Evolutionary conservation across 1,140 invertebrate species (phyloP), one percentile per base, ranked within the genome.

Genomic region (Listronotus oregonensis): DNA sequence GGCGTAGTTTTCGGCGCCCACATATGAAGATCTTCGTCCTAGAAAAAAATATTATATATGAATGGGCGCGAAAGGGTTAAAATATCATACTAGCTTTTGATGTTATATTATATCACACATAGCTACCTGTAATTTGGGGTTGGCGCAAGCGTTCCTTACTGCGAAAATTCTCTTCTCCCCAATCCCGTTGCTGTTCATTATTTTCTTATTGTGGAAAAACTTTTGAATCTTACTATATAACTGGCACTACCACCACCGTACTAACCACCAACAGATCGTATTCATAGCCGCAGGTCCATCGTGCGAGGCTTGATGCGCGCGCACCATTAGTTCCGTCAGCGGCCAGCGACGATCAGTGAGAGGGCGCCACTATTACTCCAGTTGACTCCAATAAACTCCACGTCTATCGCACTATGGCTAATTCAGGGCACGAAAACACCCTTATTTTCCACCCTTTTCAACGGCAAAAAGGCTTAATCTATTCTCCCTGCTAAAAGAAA

Each of bases 11-110:
- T 40, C 39, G 39, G 39, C 2, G 2, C 39, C 39, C 39, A 40
- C 39, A 40, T 40, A 40, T 40, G 39, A 40, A 40, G 39, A 40
- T 40, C 39, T 40, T 40, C 39, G 39, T 40, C 39, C 39, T 40
- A 40, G 2, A 40, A 40, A 39, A 40, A 40, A 40, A 27, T 40
- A 40, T 40, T 40, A 40, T 40, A 40, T 40, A 40, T 3, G 39
- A n/a, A n/a, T n/a, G n/a, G n/a, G n/a, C n/a, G n/a, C n/a, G n/a
- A n/a, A n/a, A n/a, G n/a, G n/a, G n/a, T 40, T 40, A 40, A 40
- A 40, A 40, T 40, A 40, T 40, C 39, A 40, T 40, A 2, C 39
- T 40, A 40, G 39, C 39, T 40, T 40, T 40, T 40, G 7, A 40
- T 40, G 39, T 40, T 40, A 40, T n/a, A n/a, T n/a, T n/a, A n/a